phyloP scores from a whole-genome alignment of 2,797 vertebrate genomes.

The Otus scops region DNA sequence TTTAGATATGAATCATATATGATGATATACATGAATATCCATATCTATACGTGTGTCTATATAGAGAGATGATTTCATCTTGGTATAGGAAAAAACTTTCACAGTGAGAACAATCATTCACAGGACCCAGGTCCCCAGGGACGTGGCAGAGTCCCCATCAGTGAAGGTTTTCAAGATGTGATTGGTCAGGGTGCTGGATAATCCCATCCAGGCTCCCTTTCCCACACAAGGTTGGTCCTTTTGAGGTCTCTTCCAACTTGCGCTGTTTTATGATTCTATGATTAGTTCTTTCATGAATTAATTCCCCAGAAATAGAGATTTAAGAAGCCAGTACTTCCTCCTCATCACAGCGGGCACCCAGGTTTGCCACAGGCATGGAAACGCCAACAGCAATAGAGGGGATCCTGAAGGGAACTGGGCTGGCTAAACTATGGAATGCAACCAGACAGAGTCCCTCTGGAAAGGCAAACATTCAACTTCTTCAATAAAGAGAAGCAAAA shows the following conservation, averaged over 20 bases:
- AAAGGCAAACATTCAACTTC: background rate
- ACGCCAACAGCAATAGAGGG: background rate
- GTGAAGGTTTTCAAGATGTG: fast-evolving
- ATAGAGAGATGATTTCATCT: background rate
- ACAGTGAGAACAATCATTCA: background rate
- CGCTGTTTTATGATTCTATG: background rate
- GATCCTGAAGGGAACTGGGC: background rate
- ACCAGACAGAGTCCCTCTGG: background rate
- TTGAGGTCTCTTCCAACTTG: fast-evolving
- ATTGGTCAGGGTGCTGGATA: fast-evolving
- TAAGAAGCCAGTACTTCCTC: background rate
- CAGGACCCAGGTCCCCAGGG: background rate
- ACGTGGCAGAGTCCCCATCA: background rate
- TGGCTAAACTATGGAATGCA: background rate
- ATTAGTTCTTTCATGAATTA: background rate
- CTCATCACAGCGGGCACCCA: fast-evolving
- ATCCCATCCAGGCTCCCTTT: background rate
- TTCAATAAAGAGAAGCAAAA: background rate
- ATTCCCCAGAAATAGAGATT: background rate
- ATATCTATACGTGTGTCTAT: background rate
- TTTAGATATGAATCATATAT: background rate
- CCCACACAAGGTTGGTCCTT: background rate
- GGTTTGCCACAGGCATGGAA: background rate
- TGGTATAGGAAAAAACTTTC: background rate
- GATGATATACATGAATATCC: background rate